A percentile compares a stretch with the other conserved stretches of the same genome.
Evolutionary conservation across 2,113 vertebrate genomes (phyloP).

Genomic region (Neomonachus schauinslandi): DNA sequence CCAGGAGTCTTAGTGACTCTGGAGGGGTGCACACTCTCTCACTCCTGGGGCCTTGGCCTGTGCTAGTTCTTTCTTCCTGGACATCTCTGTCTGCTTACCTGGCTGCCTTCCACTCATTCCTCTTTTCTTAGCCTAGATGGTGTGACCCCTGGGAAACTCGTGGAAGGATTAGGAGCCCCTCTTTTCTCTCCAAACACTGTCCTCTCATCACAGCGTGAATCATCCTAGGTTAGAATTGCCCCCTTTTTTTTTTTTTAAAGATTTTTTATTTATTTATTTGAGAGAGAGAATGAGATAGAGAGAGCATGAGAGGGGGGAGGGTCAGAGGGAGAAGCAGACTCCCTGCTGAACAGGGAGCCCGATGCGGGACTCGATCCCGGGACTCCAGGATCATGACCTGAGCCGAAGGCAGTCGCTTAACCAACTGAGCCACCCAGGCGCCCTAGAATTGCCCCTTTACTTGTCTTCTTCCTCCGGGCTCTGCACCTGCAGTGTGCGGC

Average conservation of each 20-base stretch:
- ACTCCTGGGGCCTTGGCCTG: not conserved
- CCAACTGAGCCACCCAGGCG: too few species aligned
- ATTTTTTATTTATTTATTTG: too few species aligned
- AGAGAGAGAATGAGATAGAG: too few species aligned
- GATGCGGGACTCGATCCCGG: too few species aligned
- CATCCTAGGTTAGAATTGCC: not conserved
- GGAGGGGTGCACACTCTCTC: not conserved
- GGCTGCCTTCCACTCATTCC: not conserved
- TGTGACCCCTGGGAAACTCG: not conserved
- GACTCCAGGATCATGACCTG: too few species aligned
- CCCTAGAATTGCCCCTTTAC: not conserved
- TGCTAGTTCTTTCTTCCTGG: not conserved
- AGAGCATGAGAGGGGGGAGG: too few species aligned
- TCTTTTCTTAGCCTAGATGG: not conserved
- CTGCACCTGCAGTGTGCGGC: accelerated
- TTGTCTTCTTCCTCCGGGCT: not conserved
- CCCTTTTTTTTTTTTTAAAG: too few species aligned
- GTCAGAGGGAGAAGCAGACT: too few species aligned
- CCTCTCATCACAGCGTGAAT: not conserved
- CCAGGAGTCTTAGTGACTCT: not conserved
- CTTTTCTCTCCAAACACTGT: not conserved
- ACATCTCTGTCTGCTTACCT: not conserved
- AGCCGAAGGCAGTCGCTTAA: too few species aligned
- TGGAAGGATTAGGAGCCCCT: not conserved
- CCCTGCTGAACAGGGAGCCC: too few species aligned